Conservation (phyloP, 2,113 vertebrate genomes). For the Chaetops frenatus region DNA sequence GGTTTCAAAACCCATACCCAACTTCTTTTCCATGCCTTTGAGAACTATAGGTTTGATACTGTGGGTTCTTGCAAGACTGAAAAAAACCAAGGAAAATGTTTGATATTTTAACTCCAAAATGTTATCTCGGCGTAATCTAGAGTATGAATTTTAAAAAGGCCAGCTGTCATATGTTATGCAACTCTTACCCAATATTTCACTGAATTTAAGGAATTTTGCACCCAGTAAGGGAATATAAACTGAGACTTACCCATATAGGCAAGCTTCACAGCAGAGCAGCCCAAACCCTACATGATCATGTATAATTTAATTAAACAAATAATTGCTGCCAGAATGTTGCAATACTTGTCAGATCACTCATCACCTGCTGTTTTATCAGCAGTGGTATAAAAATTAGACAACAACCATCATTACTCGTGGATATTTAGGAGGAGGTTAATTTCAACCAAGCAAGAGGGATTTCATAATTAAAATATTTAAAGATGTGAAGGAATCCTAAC, state of each 20-base stretch:
- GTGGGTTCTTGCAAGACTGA: not conserved
- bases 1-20: not conserved
- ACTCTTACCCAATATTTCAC: not conserved
- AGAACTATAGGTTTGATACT: not conserved
- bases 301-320: not conserved
- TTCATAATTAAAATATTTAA: not conserved
- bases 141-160: not conserved
- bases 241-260: not conserved
- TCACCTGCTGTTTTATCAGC: not conserved
- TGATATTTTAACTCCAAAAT: not conserved
- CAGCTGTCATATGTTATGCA: not conserved
- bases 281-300: not conserved
- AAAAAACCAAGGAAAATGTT: not conserved
- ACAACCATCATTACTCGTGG: not conserved
- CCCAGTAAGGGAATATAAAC: not conserved
- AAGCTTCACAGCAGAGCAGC: not conserved
- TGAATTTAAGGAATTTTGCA: not conserved
- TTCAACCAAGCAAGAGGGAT: not conserved
- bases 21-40: not conserved
- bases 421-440: not conserved
- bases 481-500: not conserved
- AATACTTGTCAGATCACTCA: not conserved
- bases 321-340: not conserved
- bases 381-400: not conserved
- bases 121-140: not conserved